phyloP scores from a whole-genome alignment of 53 echinoderm and acorn worm species.

The Paelopatides confundens region DNA sequence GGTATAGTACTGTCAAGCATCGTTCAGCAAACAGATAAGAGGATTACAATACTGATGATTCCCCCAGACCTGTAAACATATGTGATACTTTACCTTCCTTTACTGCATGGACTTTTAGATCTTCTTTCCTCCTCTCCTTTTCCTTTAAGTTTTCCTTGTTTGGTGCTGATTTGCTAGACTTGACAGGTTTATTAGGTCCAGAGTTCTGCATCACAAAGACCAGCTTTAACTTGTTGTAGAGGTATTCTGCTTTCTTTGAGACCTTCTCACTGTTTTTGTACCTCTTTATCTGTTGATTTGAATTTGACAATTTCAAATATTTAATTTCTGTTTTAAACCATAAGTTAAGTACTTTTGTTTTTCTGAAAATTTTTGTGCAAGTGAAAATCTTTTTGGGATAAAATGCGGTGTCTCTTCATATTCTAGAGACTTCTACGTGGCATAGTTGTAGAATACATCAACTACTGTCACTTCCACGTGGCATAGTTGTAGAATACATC shows the following conservation, averaged over 20 bases:
- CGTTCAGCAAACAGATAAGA: no score
- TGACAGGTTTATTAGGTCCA: constrained; percentile 40
- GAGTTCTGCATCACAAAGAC: constrained; percentile 92
- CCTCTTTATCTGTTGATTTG: constrained; percentile 59
- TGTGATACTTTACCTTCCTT: background rate
- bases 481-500: no score
- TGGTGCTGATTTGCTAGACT: constrained; percentile 2
- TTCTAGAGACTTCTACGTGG: no score
- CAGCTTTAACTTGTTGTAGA: constrained; percentile 95
- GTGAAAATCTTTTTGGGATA: no score
- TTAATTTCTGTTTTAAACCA: background rate
- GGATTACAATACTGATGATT: no score
- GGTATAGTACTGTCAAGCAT: no score
- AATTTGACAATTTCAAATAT: no score
- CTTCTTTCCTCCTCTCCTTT: background rate
- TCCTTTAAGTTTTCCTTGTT: constrained; percentile 74
- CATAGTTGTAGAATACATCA: no score
- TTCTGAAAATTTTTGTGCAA: background rate
- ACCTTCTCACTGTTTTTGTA: constrained; percentile 91
- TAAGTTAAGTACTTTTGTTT: background rate
- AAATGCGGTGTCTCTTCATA: no score
- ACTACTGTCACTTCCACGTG: no score
- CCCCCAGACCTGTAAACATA: no score
- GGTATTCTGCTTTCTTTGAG: constrained; percentile 93
- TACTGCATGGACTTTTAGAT: background rate